Base-by-base conservation (phyloP, 2,888 invertebrate genomes). In the Chrysodeixis includens region DNA sequence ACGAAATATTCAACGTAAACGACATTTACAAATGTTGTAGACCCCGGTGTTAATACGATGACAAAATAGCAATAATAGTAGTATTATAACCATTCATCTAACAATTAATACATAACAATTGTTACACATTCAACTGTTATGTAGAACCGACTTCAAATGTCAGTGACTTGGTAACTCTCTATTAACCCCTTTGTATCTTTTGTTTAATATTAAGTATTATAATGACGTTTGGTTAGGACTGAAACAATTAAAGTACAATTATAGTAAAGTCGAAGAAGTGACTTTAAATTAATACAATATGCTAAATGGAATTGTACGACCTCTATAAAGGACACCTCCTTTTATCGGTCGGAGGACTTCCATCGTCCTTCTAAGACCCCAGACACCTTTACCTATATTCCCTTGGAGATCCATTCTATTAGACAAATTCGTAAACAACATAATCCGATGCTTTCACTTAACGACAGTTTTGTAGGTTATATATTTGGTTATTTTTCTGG, bases 31-130 rank as follows among this genome's bases (percentile, higher is more conserved):
- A 64, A 57, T 62, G 69, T 62, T 62, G 58, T 56, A 53, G 46
- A 68, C 69, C 66, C 49, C 22, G 22, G 9, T 14, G 51, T 63
- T 62, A 30, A 56, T 46, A 7, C 22, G 55, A 69, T 70, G 52
- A 65, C 56, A 70, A 65, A 73, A 63, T 69, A 70, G 62, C 66
- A 63, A 66, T 76, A 60, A 65, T 49, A 62, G 30, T 35, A 22
- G 10, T 49, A 62, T 32, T 63, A 55, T 67, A 52, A 71, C 57
- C 62, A 63, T 57, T 30, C 69, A 57, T 26, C 58, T 12, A 54
- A 62, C 64, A 63, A 74, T 76, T 74, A 76, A 57, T 62, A 58
- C 72, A 76, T 53, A 56, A 44, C 44, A 65, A 72, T 79, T 74
- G 74, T 76, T 63, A 72, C 66, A 54, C 59, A 64, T 65, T 53